Evolutionary conservation across 2,888 invertebrate genomes (phyloP), one percentile per base, ranked within the genome.

Genomic region (Sphaeridia pumilis): DNA sequence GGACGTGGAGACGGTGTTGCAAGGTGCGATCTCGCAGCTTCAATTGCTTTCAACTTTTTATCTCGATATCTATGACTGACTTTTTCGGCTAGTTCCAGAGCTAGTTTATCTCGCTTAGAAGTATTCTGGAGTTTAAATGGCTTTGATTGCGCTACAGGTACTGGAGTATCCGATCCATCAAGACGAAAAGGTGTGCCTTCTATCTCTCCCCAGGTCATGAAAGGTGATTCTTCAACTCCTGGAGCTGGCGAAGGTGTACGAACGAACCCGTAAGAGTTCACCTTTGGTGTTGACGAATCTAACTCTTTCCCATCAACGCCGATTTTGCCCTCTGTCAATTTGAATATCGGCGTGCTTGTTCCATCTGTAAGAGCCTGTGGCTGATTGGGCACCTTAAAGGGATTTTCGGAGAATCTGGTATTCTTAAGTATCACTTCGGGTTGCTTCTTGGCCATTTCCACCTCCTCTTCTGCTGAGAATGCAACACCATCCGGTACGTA

Each of bases 191-290:
- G 98, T 0, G 97, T 97, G 21, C 95, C 93, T 69, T 97, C 95
- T 52, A 98, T 93, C 74, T 93, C 87, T 63, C 98, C 98, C 98
- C 98, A 98, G 0, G 97, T 97, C 94, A 98, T 95, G 57, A 98
- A 74, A 2, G 98, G 98, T 25, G 92, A 90, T 58, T 84, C 87
- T 57, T 83, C 81, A 49, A 78, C 78, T n/a, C 84, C 86, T 1
- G 95, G 95, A 36, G 81, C 80, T 1, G 94, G 94, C 1, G 93
- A 89, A 0, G 95, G 94, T 0, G 92, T 87, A 50, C 80, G 79
- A 24, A 95, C 79, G 65, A 89, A 79, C 61, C 80, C 76, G 69
- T 82, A 87, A 0, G 86, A 85, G 59, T 81, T 78, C 1, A 87
- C 73, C 58, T 75, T 76, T 0, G 85, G 85, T 1, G 73, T 69